A percentile compares a stretch with the other conserved stretches of the same genome.
These are phyloP conservation scores for Hypocryptadius cinnamomeus DNA, from an alignment of 2,113 vertebrate genomes.

Conservation along the genomic window DNA sequence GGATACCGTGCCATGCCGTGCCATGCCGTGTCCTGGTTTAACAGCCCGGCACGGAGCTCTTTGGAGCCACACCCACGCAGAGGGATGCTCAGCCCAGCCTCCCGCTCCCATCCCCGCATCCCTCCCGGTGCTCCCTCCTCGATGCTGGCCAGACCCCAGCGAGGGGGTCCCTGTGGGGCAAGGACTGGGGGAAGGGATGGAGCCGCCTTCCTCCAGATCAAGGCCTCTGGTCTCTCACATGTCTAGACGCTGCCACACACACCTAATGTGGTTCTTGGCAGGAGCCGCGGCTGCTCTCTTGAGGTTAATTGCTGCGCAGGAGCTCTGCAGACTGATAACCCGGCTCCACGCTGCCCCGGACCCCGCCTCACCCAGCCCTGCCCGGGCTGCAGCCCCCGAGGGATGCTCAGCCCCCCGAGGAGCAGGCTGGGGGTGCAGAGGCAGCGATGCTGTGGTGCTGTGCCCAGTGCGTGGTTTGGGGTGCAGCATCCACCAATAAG, in stretches of 20 bases:
- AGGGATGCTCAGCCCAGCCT: neutral
- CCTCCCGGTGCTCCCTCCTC: neutral
- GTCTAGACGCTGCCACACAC: slow-evolving; percentile 62
- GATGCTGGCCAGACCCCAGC: neutral
- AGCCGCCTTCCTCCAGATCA: slow-evolving; percentile 37
- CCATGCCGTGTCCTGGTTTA: neutral
- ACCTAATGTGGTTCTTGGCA: slow-evolving; percentile 65
- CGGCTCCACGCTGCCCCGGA: neutral
- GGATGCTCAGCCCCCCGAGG: neutral
- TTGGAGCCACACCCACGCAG: neutral
- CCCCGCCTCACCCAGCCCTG: neutral
- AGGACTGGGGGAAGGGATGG: neutral
- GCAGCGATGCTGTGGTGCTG: neutral
- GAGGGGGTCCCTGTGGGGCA: neutral
- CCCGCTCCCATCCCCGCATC: neutral
- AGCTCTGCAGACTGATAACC: slow-evolving; percentile 46
- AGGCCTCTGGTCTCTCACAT: slow-evolving; percentile 56
- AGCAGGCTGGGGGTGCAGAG: neutral
- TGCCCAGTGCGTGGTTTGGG: neutral
- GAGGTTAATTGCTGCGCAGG: slow-evolving; percentile 35
- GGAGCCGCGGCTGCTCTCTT: slow-evolving; percentile 35
- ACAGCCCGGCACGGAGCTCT: neutral
- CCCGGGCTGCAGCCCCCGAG: neutral
- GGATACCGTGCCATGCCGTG: neutral
- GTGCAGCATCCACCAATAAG: neutral